phyloP scores from a whole-genome alignment of 2,797 vertebrate genomes.

The Anguilla obscura region DNA sequence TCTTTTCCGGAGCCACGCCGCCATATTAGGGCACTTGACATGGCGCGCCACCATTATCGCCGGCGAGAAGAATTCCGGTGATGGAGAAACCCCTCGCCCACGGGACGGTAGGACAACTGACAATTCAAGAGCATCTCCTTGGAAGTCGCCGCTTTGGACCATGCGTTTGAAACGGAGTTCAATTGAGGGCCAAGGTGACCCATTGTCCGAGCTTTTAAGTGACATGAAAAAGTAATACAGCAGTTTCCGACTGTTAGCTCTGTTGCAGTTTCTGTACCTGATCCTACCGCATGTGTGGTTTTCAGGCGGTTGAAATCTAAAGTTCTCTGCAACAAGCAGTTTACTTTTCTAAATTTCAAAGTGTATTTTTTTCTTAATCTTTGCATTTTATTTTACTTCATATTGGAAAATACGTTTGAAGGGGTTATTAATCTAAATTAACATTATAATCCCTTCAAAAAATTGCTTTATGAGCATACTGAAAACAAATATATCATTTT shows the following conservation, averaged over 20 bases:
- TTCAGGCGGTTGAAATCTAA: not conserved
- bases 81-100: not conserved
- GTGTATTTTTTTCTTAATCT: not conserved
- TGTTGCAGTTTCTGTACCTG: not conserved
- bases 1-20: not conserved
- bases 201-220: not conserved
- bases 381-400: not conserved
- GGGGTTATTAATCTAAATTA: not conserved
- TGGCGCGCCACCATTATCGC: not conserved
- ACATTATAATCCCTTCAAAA: not conserved
- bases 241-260: not conserved
- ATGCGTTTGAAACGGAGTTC: not conserved
- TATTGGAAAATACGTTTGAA: not conserved
- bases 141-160: not conserved
- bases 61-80: not conserved
- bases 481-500: not conserved
- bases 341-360: not conserved
- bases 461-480: not conserved
- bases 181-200: not conserved
- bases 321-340: not conserved
- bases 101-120: not conserved
- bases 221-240: not conserved
- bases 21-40: conserved; percentile 27
- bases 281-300: not conserved
- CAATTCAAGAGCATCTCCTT: not conserved